Conservation (phyloP, 2,888 invertebrate genomes). For the Camptogramma bilineatum region DNA sequence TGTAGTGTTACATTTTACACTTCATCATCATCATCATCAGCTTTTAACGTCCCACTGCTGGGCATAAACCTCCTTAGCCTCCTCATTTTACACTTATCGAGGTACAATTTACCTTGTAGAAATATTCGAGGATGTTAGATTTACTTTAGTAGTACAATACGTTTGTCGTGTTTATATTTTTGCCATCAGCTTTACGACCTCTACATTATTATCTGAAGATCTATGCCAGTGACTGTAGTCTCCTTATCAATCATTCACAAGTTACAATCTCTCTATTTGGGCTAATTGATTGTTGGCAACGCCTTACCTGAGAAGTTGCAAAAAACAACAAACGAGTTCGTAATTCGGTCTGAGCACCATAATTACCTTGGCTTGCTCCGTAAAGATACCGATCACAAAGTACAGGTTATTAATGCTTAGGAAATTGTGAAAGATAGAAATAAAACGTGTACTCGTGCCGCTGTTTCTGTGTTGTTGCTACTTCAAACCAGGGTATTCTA, state of each 20-base stretch:
- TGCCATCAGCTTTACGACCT: too few species aligned
- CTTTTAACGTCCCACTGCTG: too few species aligned
- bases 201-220: too few species aligned
- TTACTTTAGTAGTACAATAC: too few species aligned
- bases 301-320: conserved; percentile 16
- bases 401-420: conserved; percentile 25
- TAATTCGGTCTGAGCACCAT: conserved; percentile 31
- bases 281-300: conserved; percentile 26
- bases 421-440: conserved; percentile 26
- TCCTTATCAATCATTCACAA: conserved; percentile 3
- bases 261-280: conserved; percentile 10
- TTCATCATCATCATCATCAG: too few species aligned
- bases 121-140: too few species aligned
- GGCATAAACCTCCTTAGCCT: too few species aligned
- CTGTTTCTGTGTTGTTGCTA: neutral
- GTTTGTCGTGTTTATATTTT: too few species aligned
- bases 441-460: neutral
- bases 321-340: conserved; percentile 24
- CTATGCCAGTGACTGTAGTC: neutral
- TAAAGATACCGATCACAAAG: conserved; percentile 30
- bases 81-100: too few species aligned
- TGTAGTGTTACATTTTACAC: too few species aligned
- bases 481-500: too few species aligned
- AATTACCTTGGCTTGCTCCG: conserved; percentile 29
- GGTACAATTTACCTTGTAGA: too few species aligned